These are phyloP conservation scores for Proisotoma minuta DNA, from an alignment of 2,888 invertebrate species.

Conservation along the genomic window DNA sequence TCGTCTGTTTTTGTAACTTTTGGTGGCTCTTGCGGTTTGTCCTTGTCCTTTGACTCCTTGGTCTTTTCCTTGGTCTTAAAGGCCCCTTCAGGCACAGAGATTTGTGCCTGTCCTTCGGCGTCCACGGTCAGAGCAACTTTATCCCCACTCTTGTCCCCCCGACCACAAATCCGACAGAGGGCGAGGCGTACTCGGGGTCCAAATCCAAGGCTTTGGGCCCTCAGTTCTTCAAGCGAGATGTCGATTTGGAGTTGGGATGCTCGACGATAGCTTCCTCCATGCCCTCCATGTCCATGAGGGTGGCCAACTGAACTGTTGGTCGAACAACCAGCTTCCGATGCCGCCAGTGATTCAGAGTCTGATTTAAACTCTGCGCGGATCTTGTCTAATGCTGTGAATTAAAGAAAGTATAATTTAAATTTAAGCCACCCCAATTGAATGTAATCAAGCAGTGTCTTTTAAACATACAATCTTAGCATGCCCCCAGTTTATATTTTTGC, in stretches of 20 bases:
- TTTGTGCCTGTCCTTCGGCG: neutral
- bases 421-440: neutral
- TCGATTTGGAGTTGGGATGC: constrained; percentile 47
- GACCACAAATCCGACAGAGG: constrained; percentile 35
- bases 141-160: constrained; percentile 24
- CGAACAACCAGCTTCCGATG: constrained; percentile 48
- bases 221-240: constrained; percentile 45
- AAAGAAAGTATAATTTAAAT: neutral
- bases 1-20: constrained; percentile 1
- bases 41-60: no score
- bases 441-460: no score
- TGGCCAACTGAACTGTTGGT: constrained; percentile 42
- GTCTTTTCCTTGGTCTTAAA: constrained; percentile 2
- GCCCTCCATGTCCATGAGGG: constrained; percentile 20
- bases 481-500: no score
- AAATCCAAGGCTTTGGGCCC: constrained; percentile 39
- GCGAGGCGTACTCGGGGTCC: constrained; percentile 38
- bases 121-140: constrained; percentile 15
- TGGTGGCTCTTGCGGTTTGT: no score
- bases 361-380: constrained; percentile 62
- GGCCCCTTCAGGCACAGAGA: constrained; percentile 2
- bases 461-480: no score
- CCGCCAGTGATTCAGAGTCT: constrained; percentile 55
- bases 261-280: constrained; percentile 42
- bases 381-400: constrained; percentile 60